Evolutionary conservation across 2,797 vertebrate genomes (phyloP).

Genomic region (Gorsachius magnificus): DNA sequence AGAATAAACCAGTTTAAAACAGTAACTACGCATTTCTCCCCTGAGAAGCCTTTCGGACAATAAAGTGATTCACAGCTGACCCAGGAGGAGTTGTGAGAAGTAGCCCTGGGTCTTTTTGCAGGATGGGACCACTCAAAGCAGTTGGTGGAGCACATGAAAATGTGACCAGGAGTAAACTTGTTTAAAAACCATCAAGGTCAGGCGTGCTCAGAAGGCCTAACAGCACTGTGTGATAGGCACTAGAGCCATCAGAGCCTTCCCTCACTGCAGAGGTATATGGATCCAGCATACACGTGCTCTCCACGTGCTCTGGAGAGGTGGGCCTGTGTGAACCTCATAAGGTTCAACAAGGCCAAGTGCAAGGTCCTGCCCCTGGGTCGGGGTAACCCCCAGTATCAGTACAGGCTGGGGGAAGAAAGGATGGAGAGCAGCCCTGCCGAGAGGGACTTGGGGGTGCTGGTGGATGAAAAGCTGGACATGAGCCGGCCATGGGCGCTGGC

Average conservation of each 20-base stretch:
- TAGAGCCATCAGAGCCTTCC: background rate
- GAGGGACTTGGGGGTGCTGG: too few relatives aligned
- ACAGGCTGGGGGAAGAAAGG: too few relatives aligned
- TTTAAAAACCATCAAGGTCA: background rate
- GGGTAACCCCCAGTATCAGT: too few relatives aligned
- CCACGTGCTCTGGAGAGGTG: too few relatives aligned
- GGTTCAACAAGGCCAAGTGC: too few relatives aligned
- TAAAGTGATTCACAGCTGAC: background rate
- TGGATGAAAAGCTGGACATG: too few relatives aligned
- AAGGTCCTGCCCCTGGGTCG: too few relatives aligned
- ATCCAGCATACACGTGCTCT: accelerated
- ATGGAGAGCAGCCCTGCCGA: too few relatives aligned
- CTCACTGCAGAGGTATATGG: accelerated
- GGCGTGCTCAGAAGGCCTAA: background rate
- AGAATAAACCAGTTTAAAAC: background rate
- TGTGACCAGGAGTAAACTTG: background rate
- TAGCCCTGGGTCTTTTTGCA: background rate
- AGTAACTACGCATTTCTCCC: background rate
- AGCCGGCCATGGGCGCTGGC: too few relatives aligned
- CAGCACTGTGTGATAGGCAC: background rate
- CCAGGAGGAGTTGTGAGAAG: background rate
- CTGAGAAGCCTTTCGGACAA: background rate
- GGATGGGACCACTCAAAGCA: background rate
- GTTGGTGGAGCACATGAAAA: background rate
- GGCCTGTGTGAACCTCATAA: too few relatives aligned